phyloP scores from a whole-genome alignment of 2,797 vertebrate genomes.

The Phrynocephalus guinanensis region DNA sequence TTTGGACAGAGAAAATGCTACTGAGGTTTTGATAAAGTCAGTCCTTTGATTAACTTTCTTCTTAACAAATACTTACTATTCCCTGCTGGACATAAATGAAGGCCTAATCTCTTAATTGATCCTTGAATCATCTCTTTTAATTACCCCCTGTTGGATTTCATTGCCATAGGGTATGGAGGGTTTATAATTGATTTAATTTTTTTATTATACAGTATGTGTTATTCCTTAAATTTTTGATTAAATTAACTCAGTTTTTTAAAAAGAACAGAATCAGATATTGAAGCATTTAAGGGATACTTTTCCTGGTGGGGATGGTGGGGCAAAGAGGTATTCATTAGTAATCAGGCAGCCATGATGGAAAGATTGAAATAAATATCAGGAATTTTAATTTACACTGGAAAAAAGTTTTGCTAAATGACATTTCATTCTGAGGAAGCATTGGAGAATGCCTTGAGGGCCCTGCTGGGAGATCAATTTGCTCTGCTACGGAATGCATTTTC shows the following conservation, averaged over 20 bases:
- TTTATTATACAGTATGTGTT: no score
- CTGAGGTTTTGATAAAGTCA: not conserved
- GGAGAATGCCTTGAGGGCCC: not conserved
- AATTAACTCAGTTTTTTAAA: not conserved
- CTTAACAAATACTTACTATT: not conserved
- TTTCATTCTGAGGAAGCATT: not conserved
- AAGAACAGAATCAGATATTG: not conserved
- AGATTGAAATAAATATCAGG: not conserved
- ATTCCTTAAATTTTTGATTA: not conserved
- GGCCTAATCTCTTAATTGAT: not conserved
- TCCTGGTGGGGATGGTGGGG: not conserved
- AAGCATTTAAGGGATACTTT: not conserved
- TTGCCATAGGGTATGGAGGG: not conserved
- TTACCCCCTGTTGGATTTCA: not conserved
- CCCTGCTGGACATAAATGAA: not conserved
- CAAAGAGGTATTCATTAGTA: not conserved
- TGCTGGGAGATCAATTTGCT: no score
- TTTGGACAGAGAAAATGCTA: not conserved
- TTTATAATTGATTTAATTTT: not conserved
- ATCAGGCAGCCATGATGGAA: not conserved
- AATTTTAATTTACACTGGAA: not conserved
- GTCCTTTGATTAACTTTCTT: not conserved
- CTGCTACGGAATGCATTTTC: no score
- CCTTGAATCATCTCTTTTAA: not conserved
- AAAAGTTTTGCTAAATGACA: not conserved